phyloP scores from a whole-genome alignment of 2,888 invertebrate species.

The Adela reaumurella region DNA sequence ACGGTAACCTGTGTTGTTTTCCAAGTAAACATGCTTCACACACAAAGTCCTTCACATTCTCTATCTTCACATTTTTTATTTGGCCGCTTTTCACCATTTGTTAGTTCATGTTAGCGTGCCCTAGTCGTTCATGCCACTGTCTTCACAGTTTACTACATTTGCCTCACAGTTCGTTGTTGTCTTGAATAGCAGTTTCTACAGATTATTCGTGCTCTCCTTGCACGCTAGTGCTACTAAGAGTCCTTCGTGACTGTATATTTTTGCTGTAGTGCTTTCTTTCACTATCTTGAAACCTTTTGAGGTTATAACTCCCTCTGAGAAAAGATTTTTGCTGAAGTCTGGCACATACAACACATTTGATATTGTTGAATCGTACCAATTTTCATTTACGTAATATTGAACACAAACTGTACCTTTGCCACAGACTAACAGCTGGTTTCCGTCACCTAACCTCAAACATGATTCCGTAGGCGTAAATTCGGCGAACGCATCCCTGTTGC shows the following conservation, averaged over 20 bases:
- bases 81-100: background rate
- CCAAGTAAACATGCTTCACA: background rate
- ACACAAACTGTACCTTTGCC: constrained; percentile 15
- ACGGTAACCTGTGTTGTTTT: too few relatives aligned
- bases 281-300: constrained; percentile 16
- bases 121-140: too few relatives aligned
- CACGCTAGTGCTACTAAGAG: background rate
- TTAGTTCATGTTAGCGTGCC: background rate
- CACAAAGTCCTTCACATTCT: background rate
- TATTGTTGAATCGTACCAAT: constrained; percentile 14
- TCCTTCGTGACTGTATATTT: too few relatives aligned
- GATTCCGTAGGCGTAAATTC: too few relatives aligned
- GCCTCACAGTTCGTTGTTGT: too few relatives aligned
- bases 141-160: too few relatives aligned
- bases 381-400: constrained; percentile 12
- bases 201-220: too few relatives aligned
- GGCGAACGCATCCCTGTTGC: too few relatives aligned
- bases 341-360: constrained; percentile 19
- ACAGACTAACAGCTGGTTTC: constrained; percentile 11
- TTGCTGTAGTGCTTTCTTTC: too few relatives aligned
- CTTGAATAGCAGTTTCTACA: too few relatives aligned
- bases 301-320: constrained; percentile 20
- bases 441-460: constrained; percentile 2
- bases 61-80: background rate
- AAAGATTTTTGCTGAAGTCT: constrained; percentile 19